Evolutionary conservation across 1,140 invertebrate genomes (phyloP).

Genomic region (Megalopta genalis): DNA sequence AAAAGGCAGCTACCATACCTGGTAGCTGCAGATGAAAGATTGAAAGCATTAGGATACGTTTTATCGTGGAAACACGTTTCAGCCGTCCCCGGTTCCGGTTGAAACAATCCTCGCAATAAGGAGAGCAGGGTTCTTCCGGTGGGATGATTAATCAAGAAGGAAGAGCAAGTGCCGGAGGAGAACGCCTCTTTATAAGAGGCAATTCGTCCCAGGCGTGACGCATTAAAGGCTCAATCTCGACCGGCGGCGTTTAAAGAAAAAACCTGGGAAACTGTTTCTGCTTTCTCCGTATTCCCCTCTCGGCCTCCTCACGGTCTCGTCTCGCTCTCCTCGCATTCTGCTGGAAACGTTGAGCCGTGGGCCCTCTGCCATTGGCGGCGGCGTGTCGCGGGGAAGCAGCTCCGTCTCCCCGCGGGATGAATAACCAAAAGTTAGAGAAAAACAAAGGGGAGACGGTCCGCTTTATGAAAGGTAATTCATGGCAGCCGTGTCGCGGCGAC

Average conservation of each 20-base stretch:
- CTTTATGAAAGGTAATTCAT: slow-evolving; percentile 57
- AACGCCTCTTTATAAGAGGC: slow-evolving; percentile 53
- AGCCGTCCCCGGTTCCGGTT: background rate
- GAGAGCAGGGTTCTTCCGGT: background rate
- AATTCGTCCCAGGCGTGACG: slow-evolving; percentile 58
- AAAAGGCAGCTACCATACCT: too few species aligned
- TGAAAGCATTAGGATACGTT: background rate
- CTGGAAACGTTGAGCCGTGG: background rate
- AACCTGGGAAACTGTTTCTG: slow-evolving; percentile 11
- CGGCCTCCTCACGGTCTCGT: background rate
- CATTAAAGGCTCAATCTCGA: slow-evolving; percentile 47
- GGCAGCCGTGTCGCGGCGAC: slow-evolving; percentile 45
- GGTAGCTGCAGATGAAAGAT: background rate
- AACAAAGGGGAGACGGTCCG: background rate
- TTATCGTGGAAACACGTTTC: background rate
- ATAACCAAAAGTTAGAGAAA: slow-evolving; percentile 27
- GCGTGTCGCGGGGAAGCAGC: background rate
- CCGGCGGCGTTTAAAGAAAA: slow-evolving; percentile 28
- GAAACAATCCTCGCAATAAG: background rate
- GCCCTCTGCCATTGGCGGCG: slow-evolving; percentile 11
- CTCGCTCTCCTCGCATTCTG: background rate
- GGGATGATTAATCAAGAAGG: slow-evolving; percentile 36
- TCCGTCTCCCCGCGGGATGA: slow-evolving; percentile 2
- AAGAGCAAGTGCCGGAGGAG: slow-evolving; percentile 13
- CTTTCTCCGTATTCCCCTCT: slow-evolving; percentile 1